These are phyloP conservation scores for Furcifer pardalis DNA, from an alignment of 2,797 vertebrate genomes.

Conservation along the genomic window DNA sequence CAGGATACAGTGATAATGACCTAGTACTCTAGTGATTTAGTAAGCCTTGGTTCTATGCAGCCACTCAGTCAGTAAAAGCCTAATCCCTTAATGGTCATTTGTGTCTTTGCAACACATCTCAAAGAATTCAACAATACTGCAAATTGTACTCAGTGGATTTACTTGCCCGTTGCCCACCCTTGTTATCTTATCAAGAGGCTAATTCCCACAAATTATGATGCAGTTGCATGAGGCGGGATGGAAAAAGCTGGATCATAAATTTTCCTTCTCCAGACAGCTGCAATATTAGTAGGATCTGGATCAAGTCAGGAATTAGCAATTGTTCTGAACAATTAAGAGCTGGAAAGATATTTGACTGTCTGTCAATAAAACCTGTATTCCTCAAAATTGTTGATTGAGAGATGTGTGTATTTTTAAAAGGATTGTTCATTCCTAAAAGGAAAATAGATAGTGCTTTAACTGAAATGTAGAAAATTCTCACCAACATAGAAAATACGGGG, in stretches of 20 bases:
- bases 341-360: constrained; percentile 56
- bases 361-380: constrained; percentile 67
- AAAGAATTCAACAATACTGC: constrained; percentile 67
- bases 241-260: constrained; percentile 78
- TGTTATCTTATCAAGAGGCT: constrained; percentile 80
- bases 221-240: constrained; percentile 62
- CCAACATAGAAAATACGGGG: neutral
- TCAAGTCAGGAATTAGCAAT: constrained; percentile 73
- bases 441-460: constrained; percentile 66
- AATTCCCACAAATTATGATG: constrained; percentile 80
- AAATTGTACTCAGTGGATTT: constrained; percentile 67
- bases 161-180: constrained; percentile 50
- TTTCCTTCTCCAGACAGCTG: constrained; percentile 75
- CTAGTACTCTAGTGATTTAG: constrained; percentile 75
- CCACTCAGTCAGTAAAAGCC: constrained; percentile 63
- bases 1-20: constrained; percentile 75
- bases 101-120: constrained; percentile 69
- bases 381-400: constrained; percentile 69
- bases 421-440: constrained; percentile 69
- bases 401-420: constrained; percentile 47
- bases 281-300: constrained; percentile 75
- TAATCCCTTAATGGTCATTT: constrained; percentile 84
- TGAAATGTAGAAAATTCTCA: constrained; percentile 56
- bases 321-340: constrained; percentile 69
- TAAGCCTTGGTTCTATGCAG: constrained; percentile 62